These are phyloP conservation scores for Calephelis perditalis DNA, from an alignment of 2,888 invertebrate genomes.

Conservation along the genomic window DNA sequence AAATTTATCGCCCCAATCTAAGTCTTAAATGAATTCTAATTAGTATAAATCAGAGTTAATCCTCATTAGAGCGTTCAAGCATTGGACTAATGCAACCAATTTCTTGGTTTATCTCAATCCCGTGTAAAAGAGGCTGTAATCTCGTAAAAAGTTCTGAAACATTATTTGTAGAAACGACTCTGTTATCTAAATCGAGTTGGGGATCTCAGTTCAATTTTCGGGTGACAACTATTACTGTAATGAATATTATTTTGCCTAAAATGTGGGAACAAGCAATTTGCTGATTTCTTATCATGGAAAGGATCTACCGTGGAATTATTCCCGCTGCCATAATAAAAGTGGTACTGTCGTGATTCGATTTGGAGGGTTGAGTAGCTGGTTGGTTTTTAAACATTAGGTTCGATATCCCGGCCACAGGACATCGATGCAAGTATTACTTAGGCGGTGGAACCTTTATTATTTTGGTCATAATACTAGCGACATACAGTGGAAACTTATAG, in stretches of 20 bases:
- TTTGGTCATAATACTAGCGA: no score
- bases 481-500: no score
- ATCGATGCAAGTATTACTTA: no score
- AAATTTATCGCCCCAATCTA: no score
- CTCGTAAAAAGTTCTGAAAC: background rate
- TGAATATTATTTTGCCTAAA: background rate
- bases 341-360: no score
- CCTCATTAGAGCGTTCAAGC: background rate
- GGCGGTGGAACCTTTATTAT: no score
- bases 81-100: background rate
- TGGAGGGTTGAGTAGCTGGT: no score
- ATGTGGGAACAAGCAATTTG: conserved; percentile 1
- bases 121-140: background rate
- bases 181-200: conserved; percentile 13
- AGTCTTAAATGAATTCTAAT: background rate
- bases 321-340: no score
- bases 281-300: background rate
- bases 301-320: no score
- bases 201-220: conserved; percentile 6
- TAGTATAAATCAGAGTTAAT: background rate
- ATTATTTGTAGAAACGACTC: background rate
- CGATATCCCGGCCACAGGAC: no score
- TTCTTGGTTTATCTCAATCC: background rate
- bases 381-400: no score
- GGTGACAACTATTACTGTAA: conserved; percentile 7